Conservation (phyloP, 1,140 invertebrate genomes). For the Papilio machaon region DNA sequence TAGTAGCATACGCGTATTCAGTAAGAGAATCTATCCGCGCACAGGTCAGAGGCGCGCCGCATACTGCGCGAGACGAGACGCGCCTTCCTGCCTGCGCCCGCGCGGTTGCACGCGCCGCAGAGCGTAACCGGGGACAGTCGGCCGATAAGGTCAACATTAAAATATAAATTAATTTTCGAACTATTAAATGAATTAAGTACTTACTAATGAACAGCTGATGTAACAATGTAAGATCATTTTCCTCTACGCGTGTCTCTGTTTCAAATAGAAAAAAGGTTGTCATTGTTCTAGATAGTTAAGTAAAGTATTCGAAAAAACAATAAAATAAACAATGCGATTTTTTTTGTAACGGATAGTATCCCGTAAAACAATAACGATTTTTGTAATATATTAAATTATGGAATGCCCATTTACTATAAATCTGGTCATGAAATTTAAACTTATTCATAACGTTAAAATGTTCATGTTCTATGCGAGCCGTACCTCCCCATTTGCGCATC, state of each 20-base stretch:
- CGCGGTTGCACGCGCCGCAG: conserved; percentile 77
- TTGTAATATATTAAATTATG: background rate
- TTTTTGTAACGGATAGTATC: too few relatives aligned
- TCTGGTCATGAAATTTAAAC: background rate
- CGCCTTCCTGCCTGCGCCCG: conserved; percentile 68
- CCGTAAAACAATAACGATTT: too few relatives aligned
- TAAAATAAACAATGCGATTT: too few relatives aligned
- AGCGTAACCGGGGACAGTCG: conserved; percentile 65
- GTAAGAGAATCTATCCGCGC: conserved; percentile 58
- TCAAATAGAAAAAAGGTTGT: too few relatives aligned
- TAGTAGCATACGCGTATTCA: conserved; percentile 47
- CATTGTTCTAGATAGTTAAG: too few relatives aligned
- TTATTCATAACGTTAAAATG: conserved; percentile 13
- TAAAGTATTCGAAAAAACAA: too few relatives aligned
- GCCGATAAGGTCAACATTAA: conserved; percentile 35
- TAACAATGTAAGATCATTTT: too few relatives aligned
- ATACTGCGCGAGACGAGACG: conserved; percentile 79
- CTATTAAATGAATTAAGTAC: background rate
- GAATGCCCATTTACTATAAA: background rate
- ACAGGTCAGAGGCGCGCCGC: conserved; percentile 65
- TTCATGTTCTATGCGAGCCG: conserved; percentile 38
- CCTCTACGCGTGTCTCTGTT: too few relatives aligned
- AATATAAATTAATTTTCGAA: conserved; percentile 27
- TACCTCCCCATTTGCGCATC: conserved; percentile 50
- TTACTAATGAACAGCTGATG: background rate